Evolutionary conservation across 2,888 invertebrate genomes (phyloP).

Genomic region (Agrilus cyanescens): DNA sequence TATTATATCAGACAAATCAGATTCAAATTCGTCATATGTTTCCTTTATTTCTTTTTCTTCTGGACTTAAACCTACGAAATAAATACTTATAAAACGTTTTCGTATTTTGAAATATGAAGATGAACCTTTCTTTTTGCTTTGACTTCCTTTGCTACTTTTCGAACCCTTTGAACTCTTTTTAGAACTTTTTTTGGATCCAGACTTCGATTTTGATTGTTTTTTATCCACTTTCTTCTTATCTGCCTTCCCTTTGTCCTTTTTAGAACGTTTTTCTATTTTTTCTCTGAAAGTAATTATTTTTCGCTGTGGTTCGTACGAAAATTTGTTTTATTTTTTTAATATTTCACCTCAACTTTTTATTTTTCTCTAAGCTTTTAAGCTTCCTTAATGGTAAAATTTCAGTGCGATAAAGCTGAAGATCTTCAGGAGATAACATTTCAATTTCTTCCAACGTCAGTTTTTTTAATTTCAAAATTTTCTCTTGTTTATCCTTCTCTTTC

Average conservation of each 20-base stretch:
- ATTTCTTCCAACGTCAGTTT: slow-evolving; percentile 15
- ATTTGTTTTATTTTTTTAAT: neutral
- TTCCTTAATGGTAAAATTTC: slow-evolving; percentile 18
- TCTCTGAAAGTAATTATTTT: no score
- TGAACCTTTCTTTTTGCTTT: slow-evolving; percentile 6
- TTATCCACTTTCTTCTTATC: slow-evolving; percentile 8
- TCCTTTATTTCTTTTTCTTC: slow-evolving; percentile 15
- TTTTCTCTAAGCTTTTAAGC: slow-evolving; percentile 10
- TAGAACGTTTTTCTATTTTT: neutral
- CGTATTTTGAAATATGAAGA: neutral
- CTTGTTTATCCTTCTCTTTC: slow-evolving; percentile 4
- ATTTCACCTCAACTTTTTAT: slow-evolving; percentile 14
- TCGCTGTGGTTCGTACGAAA: no score
- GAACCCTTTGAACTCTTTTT: slow-evolving; percentile 9
- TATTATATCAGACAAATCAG: slow-evolving; percentile 16
- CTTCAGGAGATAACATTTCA: slow-evolving; percentile 13
- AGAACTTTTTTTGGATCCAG: slow-evolving; percentile 3
- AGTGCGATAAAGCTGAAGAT: slow-evolving; percentile 16
- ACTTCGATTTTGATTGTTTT: slow-evolving; percentile 5
- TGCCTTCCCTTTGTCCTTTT: slow-evolving; percentile 7
- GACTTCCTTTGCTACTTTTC: slow-evolving; percentile 11
- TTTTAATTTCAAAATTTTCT: slow-evolving; percentile 10
- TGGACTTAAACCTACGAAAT: slow-evolving; percentile 6
- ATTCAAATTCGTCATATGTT: slow-evolving; percentile 19
- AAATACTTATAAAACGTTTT: neutral